Evolutionary conservation across 2,113 vertebrate genomes (phyloP).

Genomic region (Laterallus jamaicensis): DNA sequence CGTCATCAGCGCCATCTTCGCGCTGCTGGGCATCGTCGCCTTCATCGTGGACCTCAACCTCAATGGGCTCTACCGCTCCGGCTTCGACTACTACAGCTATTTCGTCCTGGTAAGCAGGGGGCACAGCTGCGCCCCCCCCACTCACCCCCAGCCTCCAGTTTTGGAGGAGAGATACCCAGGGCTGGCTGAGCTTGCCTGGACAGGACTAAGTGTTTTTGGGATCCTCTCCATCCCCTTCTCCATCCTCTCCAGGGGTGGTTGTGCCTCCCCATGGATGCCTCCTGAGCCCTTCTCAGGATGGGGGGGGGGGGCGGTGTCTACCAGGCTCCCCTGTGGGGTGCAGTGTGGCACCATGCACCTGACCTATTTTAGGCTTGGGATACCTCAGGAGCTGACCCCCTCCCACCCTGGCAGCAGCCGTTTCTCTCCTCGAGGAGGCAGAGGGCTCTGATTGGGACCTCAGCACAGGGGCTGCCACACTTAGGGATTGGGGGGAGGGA

Average conservation of each 20-base stretch:
- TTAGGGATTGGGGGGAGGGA: background rate
- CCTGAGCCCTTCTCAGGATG: background rate
- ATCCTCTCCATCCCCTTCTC: background rate
- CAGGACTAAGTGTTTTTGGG: background rate
- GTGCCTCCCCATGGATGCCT: background rate
- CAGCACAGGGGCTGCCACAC: rapidly evolving
- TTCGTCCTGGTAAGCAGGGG: background rate
- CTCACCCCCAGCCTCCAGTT: background rate
- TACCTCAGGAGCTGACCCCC: background rate
- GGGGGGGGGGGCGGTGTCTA: background rate
- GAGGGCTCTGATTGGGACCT: background rate
- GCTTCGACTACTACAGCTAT: background rate
- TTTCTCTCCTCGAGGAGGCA: rapidly evolving
- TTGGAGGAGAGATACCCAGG: too few species aligned
- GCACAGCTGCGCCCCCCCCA: rapidly evolving
- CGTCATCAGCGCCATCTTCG: constrained; percentile 50
- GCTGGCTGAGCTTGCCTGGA: background rate
- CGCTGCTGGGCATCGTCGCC: constrained; percentile 12
- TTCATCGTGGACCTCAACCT: constrained; percentile 58
- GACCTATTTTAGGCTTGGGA: background rate
- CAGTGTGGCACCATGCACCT: background rate
- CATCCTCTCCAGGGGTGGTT: too few species aligned
- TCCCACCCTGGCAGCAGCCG: background rate
- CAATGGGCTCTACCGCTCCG: constrained; percentile 25
- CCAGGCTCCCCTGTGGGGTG: background rate